Evolutionary conservation across 2,888 invertebrate species (phyloP).

Genomic region (Invenusta paracnida): DNA sequence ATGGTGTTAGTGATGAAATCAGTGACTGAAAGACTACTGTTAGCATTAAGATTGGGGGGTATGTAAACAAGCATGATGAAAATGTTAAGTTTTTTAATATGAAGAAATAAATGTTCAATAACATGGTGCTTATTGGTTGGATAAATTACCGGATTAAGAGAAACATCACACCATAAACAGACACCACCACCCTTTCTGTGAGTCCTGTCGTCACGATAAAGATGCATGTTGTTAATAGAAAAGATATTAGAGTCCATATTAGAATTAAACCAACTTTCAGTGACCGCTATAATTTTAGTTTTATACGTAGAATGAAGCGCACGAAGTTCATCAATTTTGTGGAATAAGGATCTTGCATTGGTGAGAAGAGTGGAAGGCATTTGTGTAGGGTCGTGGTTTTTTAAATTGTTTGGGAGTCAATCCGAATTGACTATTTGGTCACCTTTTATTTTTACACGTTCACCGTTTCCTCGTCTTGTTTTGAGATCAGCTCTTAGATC

Average conservation of each 20-base stretch:
- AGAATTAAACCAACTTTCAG: neutral
- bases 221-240: neutral
- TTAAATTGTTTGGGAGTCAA: neutral
- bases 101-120: neutral
- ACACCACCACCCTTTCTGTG: conserved; percentile 6
- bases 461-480: neutral
- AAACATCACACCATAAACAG: neutral
- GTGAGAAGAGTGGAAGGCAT: conserved; percentile 3
- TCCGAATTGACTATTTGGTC: neutral
- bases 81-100: neutral
- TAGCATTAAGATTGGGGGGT: neutral
- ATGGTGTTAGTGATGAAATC: neutral
- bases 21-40: neutral
- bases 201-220: conserved; percentile 1
- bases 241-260: conserved; percentile 5
- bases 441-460: neutral
- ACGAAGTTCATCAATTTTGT: conserved; percentile 1
- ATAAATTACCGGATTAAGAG: neutral
- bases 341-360: neutral
- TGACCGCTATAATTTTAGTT: neutral
- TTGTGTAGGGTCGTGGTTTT: neutral
- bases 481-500: neutral
- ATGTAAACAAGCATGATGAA: neutral
- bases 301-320: neutral
- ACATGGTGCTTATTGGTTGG: neutral